phyloP scores from a whole-genome alignment of 2,888 invertebrate species.

The Eledona agricola region DNA sequence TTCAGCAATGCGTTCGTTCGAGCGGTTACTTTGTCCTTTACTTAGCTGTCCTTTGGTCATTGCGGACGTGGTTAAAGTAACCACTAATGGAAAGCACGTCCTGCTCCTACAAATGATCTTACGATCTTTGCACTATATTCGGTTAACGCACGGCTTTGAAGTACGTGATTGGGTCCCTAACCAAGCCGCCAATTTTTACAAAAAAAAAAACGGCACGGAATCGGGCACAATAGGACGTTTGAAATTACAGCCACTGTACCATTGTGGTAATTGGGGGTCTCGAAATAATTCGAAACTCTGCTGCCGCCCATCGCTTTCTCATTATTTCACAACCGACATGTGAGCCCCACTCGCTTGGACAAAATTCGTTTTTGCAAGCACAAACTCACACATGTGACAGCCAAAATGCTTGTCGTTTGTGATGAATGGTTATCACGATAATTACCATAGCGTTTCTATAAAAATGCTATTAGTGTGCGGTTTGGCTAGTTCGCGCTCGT shows the following conservation, averaged over 20 bases:
- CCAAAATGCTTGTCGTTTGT: slow-evolving; percentile 24
- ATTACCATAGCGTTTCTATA: slow-evolving; percentile 13
- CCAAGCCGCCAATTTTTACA: too few relatives aligned
- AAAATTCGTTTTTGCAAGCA: slow-evolving; percentile 32
- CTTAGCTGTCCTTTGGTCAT: slow-evolving; percentile 36
- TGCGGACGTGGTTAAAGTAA: slow-evolving; percentile 31
- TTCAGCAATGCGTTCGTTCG: slow-evolving; percentile 32
- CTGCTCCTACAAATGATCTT: slow-evolving; percentile 19
- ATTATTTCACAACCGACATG: slow-evolving; percentile 29
- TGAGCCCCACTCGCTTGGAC: slow-evolving; percentile 24
- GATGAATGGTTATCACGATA: slow-evolving; percentile 21
- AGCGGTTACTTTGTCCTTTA: slow-evolving; percentile 41
- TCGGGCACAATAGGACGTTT: slow-evolving; percentile 7
- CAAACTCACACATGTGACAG: slow-evolving; percentile 30
- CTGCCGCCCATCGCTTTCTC: slow-evolving; percentile 28
- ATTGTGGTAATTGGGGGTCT: slow-evolving; percentile 23
- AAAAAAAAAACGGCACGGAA: slow-evolving; percentile 9
- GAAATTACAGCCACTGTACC: slow-evolving; percentile 24
- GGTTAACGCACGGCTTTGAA: slow-evolving; percentile 6
- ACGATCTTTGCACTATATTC: slow-evolving; percentile 15
- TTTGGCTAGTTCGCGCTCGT: too few relatives aligned
- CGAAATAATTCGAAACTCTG: slow-evolving; percentile 27
- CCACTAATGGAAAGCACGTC: slow-evolving; percentile 37
- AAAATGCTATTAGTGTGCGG: slow-evolving; percentile 16
- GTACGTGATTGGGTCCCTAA: too few relatives aligned